phyloP scores from a whole-genome alignment of 2,888 invertebrate species.

The Chrysina gloriosa region DNA sequence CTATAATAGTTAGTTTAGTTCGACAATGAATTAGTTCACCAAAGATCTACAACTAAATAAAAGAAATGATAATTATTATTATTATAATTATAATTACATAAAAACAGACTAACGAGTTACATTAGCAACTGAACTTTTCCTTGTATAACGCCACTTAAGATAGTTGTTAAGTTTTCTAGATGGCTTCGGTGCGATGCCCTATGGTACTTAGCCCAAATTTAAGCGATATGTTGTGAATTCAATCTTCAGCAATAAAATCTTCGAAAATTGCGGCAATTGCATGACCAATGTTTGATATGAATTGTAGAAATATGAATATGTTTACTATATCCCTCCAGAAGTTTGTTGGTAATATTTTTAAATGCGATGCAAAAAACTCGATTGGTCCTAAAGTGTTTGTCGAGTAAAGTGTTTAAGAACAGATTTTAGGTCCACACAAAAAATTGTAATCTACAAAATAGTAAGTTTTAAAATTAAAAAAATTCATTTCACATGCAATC shows the following conservation, averaged over 20 bases:
- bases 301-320: too few species aligned
- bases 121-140: constrained; percentile 28
- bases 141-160: constrained; percentile 16
- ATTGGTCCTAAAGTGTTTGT: too few species aligned
- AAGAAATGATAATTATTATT: constrained; percentile 11
- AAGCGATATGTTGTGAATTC: not conserved
- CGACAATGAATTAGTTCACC: constrained; percentile 50
- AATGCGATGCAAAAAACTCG: too few species aligned
- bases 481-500: too few species aligned
- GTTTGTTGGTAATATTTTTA: too few species aligned
- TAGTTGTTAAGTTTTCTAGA: constrained; percentile 29
- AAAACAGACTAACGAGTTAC: constrained; percentile 23
- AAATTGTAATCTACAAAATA: too few species aligned
- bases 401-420: too few species aligned
- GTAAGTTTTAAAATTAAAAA: too few species aligned
- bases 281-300: too few species aligned
- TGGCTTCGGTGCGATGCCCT: constrained; percentile 18
- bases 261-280: not conserved
- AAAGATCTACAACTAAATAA: constrained; percentile 25
- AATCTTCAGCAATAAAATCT: not conserved
- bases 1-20: constrained; percentile 51
- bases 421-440: too few species aligned
- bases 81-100: constrained; percentile 9
- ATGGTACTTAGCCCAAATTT: constrained; percentile 13
- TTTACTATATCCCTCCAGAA: too few species aligned